phyloP scores from a whole-genome alignment of 2,113 vertebrate genomes.

The Pycnonotus jocosus region DNA sequence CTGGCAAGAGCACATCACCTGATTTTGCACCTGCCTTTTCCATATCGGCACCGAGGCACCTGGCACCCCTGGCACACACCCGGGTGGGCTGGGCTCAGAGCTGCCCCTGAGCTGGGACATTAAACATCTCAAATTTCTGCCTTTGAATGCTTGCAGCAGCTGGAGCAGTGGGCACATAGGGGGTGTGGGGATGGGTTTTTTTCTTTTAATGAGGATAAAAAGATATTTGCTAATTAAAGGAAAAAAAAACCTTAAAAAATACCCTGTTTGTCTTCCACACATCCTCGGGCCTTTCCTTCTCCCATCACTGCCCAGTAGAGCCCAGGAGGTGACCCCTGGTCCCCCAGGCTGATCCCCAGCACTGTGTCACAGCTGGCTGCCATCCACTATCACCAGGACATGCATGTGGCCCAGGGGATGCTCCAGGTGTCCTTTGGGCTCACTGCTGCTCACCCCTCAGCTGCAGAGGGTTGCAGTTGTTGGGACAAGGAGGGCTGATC shows the following conservation, averaged over 20 bases:
- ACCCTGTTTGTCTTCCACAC: slow-evolving; percentile 13
- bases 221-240: slow-evolving; percentile 60
- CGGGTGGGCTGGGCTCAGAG: not conserved
- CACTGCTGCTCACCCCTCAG: not conserved
- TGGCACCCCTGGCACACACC: not conserved
- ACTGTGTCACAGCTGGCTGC: not conserved
- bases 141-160: slow-evolving; percentile 37
- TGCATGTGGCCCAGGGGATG: not conserved
- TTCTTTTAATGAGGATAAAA: slow-evolving; percentile 33
- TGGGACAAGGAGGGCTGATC: not conserved
- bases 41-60: fast-evolving
- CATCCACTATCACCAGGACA: not conserved
- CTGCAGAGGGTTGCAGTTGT: not conserved
- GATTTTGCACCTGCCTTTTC: slow-evolving; percentile 16
- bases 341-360: not conserved
- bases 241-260: not conserved
- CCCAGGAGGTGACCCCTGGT: not conserved
- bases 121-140: slow-evolving; percentile 31
- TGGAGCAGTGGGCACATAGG: not conserved
- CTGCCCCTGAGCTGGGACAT: not conserved
- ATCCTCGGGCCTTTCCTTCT: slow-evolving; percentile 35
- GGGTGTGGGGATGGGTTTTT: not conserved
- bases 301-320: not conserved
- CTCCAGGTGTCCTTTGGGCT: not conserved
- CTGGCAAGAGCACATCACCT: not conserved